A percentile compares a stretch with the other conserved stretches of the same genome.
Evolutionary conservation across 1,140 invertebrate species (phyloP).

Genomic region (honey bee (Apis mellifera)): Amel_HAv3.1 CM009934.2:4673001-4673500

Average conservation of each 20-base stretch:
- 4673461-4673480: too few relatives aligned
- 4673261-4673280: not conserved
- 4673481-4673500: too few relatives aligned
- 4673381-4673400: not conserved
- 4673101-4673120: not conserved
- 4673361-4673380: not conserved
- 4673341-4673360: not conserved
- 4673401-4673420: not conserved
- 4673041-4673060: too few relatives aligned
- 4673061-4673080: too few relatives aligned
- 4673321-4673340: not conserved
- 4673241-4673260: not conserved
- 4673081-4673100: too few relatives aligned
- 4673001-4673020: too few relatives aligned
- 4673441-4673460: not conserved
- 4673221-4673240: not conserved
- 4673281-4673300: not conserved
- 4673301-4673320: too few relatives aligned
- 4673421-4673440: not conserved
- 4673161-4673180: not conserved
- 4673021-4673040: too few relatives aligned
- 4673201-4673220: conserved; percentile 2
- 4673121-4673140: not conserved
- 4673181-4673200: not conserved
- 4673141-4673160: not conserved